Percentiles rank a stretch among this genome's conserved stretches.
Conservation (phyloP, 2,797 vertebrate species). For the Coluber constrictor region DNA sequence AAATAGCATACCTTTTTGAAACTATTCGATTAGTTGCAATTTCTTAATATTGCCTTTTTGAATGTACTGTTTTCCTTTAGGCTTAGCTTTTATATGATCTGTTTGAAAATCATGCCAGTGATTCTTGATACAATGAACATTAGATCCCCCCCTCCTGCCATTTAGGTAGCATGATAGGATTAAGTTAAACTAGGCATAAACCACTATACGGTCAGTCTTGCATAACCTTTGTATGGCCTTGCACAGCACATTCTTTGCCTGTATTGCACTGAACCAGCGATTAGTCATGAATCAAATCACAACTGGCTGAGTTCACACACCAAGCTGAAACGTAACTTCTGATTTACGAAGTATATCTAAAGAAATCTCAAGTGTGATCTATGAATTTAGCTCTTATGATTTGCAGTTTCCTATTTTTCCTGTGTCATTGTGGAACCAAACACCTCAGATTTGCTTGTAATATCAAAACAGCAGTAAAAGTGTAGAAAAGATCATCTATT, state of each 20-base stretch:
- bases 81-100: not conserved
- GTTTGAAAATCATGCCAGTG: not conserved
- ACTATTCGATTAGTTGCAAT: slow-evolving; percentile 17
- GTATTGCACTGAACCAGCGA: not conserved
- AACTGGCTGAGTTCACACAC: not conserved
- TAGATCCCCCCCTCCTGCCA: not conserved
- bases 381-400: not conserved
- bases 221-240: not conserved
- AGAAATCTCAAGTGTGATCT: not conserved
- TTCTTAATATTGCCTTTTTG: not conserved
- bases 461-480: not conserved
- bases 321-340: not conserved
- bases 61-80: slow-evolving; percentile 1
- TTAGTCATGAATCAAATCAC: not conserved
- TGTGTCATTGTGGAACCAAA: not conserved
- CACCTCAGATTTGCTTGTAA: not conserved
- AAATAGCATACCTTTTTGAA: not conserved
- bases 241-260: not conserved
- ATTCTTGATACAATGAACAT: not conserved
- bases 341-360: not conserved
- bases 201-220: not conserved
- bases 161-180: not conserved
- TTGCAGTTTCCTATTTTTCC: not conserved
- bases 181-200: not conserved
- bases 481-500: not conserved